phyloP scores from a whole-genome alignment of 2,888 invertebrate species.

The Stramonita haemastoma region DNA sequence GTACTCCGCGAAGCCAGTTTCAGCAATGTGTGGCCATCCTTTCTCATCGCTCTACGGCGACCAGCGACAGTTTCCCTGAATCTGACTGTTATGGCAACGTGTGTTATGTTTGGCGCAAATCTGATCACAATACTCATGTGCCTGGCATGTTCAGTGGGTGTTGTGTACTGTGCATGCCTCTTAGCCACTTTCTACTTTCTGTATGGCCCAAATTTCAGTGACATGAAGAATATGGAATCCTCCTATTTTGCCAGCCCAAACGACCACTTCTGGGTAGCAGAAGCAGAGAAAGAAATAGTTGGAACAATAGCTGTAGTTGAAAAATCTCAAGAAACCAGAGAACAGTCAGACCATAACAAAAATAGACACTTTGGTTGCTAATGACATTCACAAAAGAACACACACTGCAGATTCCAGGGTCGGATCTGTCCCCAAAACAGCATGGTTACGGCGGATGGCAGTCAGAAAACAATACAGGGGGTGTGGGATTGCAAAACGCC shows the following conservation, averaged over 20 bases:
- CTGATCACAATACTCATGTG: slow-evolving; percentile 25
- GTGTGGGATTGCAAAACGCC: slow-evolving; percentile 52
- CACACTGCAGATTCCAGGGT: not conserved
- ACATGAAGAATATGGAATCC: slow-evolving; percentile 49
- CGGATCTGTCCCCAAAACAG: slow-evolving; percentile 41
- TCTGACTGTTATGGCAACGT: slow-evolving; percentile 32
- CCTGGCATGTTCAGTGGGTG: not conserved
- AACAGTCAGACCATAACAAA: not conserved
- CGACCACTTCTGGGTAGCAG: slow-evolving; percentile 55
- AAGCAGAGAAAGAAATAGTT: slow-evolving; percentile 48
- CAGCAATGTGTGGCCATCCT: slow-evolving; percentile 53
- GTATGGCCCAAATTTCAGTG: slow-evolving; percentile 52
- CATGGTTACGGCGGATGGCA: slow-evolving; percentile 57
- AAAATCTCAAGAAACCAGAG: not conserved
- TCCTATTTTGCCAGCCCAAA: slow-evolving; percentile 50
- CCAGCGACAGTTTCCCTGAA: slow-evolving; percentile 22
- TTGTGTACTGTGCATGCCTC: slow-evolving; percentile 44
- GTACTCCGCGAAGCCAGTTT: slow-evolving; percentile 54
- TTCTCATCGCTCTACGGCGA: slow-evolving; percentile 44
- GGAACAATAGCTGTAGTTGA: slow-evolving; percentile 55
- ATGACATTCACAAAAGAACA: not conserved
- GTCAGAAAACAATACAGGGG: slow-evolving; percentile 51
- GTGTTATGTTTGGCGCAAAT: slow-evolving; percentile 17
- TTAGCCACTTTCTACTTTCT: slow-evolving; percentile 50
- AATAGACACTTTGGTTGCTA: not conserved